Conservation (phyloP, 2,888 invertebrate genomes). For the Strigamia crassipes region DNA sequence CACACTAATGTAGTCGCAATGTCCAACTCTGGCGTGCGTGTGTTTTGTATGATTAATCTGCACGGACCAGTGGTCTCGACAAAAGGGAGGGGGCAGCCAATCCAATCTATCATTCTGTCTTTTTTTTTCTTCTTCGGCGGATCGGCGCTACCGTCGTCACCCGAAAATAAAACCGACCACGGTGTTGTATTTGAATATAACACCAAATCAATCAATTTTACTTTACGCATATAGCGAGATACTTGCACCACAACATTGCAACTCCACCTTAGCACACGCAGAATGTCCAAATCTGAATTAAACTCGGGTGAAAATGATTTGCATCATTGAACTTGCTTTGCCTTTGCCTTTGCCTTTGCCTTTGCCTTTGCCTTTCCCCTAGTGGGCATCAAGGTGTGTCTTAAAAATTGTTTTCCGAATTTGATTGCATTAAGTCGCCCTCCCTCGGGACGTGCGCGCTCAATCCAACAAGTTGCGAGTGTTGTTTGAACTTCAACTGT, state of each 20-base stretch:
- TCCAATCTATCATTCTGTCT: not conserved
- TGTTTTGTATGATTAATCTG: constrained; percentile 14
- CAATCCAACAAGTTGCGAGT: constrained; percentile 36
- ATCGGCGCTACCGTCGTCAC: too few relatives aligned
- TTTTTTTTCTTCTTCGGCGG: too few relatives aligned
- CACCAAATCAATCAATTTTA: too few relatives aligned
- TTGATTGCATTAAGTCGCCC: constrained; percentile 25
- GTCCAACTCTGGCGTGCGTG: not conserved
- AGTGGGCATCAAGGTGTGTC: not conserved
- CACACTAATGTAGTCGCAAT: constrained; percentile 19
- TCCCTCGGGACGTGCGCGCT: constrained; percentile 15
- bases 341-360: too few relatives aligned
- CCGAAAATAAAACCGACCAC: too few relatives aligned
- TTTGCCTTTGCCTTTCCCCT: too few relatives aligned
- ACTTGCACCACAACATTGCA: too few relatives aligned
- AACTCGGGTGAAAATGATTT: too few relatives aligned
- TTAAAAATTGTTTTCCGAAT: constrained; percentile 45
- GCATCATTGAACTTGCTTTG: not conserved
- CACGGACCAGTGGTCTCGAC: not conserved
- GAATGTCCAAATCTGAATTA: too few relatives aligned
- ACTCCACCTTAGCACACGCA: too few relatives aligned
- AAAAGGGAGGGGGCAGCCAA: not conserved
- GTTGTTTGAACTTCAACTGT: constrained; percentile 44
- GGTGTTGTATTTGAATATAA: too few relatives aligned
- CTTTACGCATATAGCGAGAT: too few relatives aligned